Percentiles rank a stretch among this genome's conserved stretches.
phyloP scores from a whole-genome alignment of 2,113 vertebrate genomes.

The Siniperca knerii region DNA sequence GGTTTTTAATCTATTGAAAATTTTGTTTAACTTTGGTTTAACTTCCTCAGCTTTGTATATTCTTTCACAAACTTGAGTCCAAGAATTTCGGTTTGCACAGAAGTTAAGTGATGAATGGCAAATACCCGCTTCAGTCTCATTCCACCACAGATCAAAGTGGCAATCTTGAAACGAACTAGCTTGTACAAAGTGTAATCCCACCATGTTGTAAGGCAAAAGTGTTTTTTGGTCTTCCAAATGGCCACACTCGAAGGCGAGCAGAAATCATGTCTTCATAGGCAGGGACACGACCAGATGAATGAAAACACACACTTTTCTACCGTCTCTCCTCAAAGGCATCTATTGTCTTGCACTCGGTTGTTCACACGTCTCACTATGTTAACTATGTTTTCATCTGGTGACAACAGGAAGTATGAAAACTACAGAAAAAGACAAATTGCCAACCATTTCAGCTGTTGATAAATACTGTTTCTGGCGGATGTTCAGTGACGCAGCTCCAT shows the following conservation, averaged over 20 bases:
- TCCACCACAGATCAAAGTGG: background rate
- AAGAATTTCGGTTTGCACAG: too few relatives aligned
- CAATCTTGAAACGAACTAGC: too few relatives aligned
- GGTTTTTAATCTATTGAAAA: background rate
- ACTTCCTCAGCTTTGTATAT: too few relatives aligned
- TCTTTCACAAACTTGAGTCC: background rate
- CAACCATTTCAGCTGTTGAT: too few relatives aligned
- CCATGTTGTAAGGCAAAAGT: background rate
- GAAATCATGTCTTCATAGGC: background rate
- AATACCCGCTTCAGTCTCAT: background rate
- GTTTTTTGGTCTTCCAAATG: background rate
- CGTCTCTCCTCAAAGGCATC: background rate
- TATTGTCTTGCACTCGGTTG: background rate
- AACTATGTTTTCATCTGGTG: background rate
- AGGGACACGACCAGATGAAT: background rate
- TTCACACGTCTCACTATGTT: background rate
- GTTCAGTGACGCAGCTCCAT: background rate
- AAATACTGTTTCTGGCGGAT: too few relatives aligned
- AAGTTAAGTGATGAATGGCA: background rate
- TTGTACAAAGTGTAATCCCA: background rate
- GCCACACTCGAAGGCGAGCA: background rate
- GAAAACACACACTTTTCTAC: too few relatives aligned
- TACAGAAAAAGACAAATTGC: background rate
- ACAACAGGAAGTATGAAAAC: slow-evolving; percentile 3
- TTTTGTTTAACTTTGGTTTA: background rate